Evolutionary conservation across 1,140 invertebrate species (phyloP).

Genomic region (Globodera ellingtonae): DNA sequence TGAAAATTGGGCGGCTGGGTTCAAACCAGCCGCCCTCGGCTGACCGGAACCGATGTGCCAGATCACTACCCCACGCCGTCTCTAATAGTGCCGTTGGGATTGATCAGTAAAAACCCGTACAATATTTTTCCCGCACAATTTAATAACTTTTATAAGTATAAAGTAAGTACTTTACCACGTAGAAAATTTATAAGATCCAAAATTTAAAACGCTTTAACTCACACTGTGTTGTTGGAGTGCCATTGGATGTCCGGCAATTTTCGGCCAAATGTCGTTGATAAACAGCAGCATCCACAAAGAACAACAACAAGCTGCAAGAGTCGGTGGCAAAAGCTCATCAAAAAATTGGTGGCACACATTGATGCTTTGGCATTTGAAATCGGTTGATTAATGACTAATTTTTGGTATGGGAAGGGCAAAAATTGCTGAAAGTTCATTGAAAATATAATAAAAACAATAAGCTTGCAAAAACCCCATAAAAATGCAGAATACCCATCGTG

Average conservation of each 20-base stretch:
- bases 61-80: no score
- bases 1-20: no score
- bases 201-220: not conserved
- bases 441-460: no score
- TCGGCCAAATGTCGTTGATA: not conserved
- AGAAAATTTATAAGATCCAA: not conserved
- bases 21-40: no score
- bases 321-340: not conserved
- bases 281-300: not conserved
- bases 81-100: no score
- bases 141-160: not conserved
- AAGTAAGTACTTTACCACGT: not conserved
- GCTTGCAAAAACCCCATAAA: no score
- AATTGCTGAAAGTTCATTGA: no score
- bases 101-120: no score
- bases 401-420: no score
- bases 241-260: constrained; percentile 25
- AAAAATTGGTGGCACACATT: not conserved
- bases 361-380: not conserved
- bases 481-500: not conserved
- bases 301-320: not conserved
- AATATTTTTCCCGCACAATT: no score
- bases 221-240: constrained; percentile 29
- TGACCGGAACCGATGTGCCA: no score
- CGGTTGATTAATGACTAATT: not conserved